These are phyloP conservation scores for Umimayanthus kanabou DNA, from an alignment of 92 coral and sea anemone genomes.

Conservation along the genomic window DNA sequence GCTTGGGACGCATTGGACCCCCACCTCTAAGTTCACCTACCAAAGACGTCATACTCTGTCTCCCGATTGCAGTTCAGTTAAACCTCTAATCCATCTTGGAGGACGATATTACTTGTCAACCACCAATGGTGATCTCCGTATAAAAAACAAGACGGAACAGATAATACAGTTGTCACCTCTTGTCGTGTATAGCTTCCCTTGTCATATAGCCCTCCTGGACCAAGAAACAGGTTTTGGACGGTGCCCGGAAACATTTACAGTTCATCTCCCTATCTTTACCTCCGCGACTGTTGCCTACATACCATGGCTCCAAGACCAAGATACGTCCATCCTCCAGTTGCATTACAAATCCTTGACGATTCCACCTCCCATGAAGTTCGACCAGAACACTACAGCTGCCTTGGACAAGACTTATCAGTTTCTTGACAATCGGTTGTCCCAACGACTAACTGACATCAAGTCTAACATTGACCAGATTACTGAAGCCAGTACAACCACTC, in stretches of 20 bases:
- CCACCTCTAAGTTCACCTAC: background rate
- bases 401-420: constrained; percentile 13
- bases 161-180: constrained; percentile 4
- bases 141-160: background rate
- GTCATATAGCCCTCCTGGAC: background rate
- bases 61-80: background rate
- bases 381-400: background rate
- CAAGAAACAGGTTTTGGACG: background rate
- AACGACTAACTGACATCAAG: background rate
- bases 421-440: background rate
- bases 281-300: background rate
- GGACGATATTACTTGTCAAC: background rate
- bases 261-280: background rate
- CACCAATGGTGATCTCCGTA: background rate
- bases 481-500: background rate
- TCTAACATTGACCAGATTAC: background rate
- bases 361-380: background rate
- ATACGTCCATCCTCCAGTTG: background rate
- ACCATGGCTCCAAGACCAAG: background rate
- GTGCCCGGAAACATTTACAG: background rate
- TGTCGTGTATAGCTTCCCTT: background rate
- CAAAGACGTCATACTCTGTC: background rate
- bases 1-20: constrained; percentile 25
- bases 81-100: background rate
- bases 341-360: constrained; percentile 1